Evolutionary conservation across 1,140 invertebrate species (phyloP).

Genomic region (Drosophila lowei): DNA sequence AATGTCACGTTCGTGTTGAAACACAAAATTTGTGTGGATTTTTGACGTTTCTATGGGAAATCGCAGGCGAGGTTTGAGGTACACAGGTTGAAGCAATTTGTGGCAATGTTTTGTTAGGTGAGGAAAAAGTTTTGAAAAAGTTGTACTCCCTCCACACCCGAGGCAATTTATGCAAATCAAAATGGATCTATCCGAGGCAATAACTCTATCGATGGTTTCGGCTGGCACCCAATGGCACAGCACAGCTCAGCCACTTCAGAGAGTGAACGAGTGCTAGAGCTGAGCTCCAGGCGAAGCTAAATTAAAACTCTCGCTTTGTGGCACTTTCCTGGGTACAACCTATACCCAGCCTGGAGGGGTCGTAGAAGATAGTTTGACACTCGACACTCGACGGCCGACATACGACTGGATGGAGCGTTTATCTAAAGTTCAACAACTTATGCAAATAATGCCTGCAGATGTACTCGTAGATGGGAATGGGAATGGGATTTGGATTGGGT

Average conservation of each 20-base stretch:
- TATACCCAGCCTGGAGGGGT: slow-evolving; percentile 5
- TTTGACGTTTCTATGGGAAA: slow-evolving; percentile 19
- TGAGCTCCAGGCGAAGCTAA: slow-evolving; percentile 48
- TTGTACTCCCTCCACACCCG: slow-evolving; percentile 27
- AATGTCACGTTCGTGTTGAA: slow-evolving; percentile 67
- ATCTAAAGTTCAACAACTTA: slow-evolving; percentile 80
- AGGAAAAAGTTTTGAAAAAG: slow-evolving; percentile 25
- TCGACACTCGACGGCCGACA: slow-evolving; percentile 45
- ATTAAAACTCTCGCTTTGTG: slow-evolving; percentile 68
- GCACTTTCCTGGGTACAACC: slow-evolving; percentile 43
- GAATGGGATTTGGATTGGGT: too few relatives aligned
- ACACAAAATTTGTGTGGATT: slow-evolving; percentile 25
- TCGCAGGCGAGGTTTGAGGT: slow-evolving; percentile 42
- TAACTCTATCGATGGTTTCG: slow-evolving; percentile 36
- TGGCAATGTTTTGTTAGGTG: slow-evolving; percentile 16
- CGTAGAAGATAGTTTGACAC: slow-evolving; percentile 50
- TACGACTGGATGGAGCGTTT: slow-evolving; percentile 50
- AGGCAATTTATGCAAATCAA: slow-evolving; percentile 74
- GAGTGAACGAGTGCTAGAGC: slow-evolving; percentile 26
- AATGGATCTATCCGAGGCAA: slow-evolving; percentile 42
- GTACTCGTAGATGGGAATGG: too few relatives aligned
- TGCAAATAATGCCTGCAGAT: slow-evolving; percentile 61
- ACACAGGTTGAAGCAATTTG: too few relatives aligned
- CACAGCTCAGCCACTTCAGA: slow-evolving; percentile 40
- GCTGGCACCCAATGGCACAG: slow-evolving; percentile 41